These are phyloP conservation scores for Drosophila setosimentum DNA, from an alignment of 2,888 invertebrate species.

Conservation along the genomic window DNA sequence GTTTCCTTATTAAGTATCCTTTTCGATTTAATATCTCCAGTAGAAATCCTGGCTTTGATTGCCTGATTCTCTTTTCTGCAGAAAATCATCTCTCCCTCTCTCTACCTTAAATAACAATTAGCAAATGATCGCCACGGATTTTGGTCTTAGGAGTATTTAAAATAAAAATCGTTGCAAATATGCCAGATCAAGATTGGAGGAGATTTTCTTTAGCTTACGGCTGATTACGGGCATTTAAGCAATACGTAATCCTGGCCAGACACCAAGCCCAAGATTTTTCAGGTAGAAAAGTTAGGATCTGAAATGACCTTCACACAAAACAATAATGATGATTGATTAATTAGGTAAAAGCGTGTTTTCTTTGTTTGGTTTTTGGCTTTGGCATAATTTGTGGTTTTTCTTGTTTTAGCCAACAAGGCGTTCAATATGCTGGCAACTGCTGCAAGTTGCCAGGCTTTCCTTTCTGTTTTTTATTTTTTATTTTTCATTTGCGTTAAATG, in stretches of 20 bases:
- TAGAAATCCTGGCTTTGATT: neutral
- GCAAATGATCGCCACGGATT: neutral
- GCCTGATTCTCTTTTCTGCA: neutral
- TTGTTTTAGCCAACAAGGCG: constrained; percentile 35
- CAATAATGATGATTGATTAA: constrained; percentile 66
- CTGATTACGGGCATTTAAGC: constrained; percentile 45
- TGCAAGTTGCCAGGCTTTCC: constrained; percentile 20
- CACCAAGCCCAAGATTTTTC: constrained; percentile 24
- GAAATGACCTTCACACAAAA: constrained; percentile 39
- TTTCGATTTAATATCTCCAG: neutral
- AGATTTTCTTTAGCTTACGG: constrained; percentile 17
- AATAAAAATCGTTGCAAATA: constrained; percentile 59
- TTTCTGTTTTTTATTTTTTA: constrained; percentile 12
- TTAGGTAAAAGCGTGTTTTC: constrained; percentile 58
- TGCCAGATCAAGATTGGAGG: constrained; percentile 24
- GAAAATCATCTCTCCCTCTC: neutral
- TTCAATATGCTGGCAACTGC: constrained; percentile 9
- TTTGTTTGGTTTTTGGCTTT: constrained; percentile 53
- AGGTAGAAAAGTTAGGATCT: neutral
- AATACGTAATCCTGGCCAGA: constrained; percentile 7
- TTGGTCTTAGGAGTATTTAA: constrained; percentile 1
- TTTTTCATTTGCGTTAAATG: constrained; percentile 58
- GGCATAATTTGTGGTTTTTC: constrained; percentile 65
- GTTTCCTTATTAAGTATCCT: neutral
- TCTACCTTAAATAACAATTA: constrained; percentile 2